Percentiles rank a stretch among this genome's conserved stretches.
Evolutionary conservation across 2,888 invertebrate species (phyloP).

Genomic region (Caprella mutica): DNA sequence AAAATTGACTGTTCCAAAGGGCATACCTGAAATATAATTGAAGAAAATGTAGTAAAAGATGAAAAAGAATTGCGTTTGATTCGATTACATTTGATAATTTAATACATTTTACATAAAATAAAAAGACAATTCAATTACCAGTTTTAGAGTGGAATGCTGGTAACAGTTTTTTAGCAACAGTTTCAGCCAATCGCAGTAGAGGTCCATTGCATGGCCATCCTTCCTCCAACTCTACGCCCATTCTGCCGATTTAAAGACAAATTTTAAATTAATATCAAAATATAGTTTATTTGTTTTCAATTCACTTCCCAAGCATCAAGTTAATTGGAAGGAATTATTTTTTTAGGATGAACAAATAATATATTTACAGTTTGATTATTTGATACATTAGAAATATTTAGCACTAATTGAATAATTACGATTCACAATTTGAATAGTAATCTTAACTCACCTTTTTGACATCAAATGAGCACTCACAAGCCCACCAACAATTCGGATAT

Average conservation of each 20-base stretch:
- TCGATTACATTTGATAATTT: too few relatives aligned
- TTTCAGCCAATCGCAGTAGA: slow-evolving; percentile 78
- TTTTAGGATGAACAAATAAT: too few relatives aligned
- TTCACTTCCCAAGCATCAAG: too few relatives aligned
- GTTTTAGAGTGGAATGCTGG: slow-evolving; percentile 72
- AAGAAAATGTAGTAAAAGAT: too few relatives aligned
- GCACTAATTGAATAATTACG: too few relatives aligned
- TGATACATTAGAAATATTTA: too few relatives aligned
- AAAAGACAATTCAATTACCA: slow-evolving; percentile 40
- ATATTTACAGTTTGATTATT: too few relatives aligned
- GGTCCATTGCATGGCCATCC: slow-evolving; percentile 99
- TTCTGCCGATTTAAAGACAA: slow-evolving; percentile 3
- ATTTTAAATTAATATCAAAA: not conserved
- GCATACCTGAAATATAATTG: slow-evolving; percentile 80
- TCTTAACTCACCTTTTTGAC: slow-evolving; percentile 62
- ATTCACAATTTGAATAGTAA: too few relatives aligned
- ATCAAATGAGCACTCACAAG: slow-evolving; percentile 89
- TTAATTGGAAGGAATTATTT: too few relatives aligned
- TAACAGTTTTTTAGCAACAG: slow-evolving; percentile 79
- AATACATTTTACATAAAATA: too few relatives aligned
- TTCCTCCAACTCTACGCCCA: slow-evolving; percentile 52
- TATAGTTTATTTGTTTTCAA: not conserved
- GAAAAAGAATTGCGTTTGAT: too few relatives aligned
- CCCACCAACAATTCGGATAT: slow-evolving; percentile 94
- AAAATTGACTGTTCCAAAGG: slow-evolving; percentile 85